phyloP scores from a whole-genome alignment of 2,113 vertebrate species.

The Elanoides forficatus region DNA sequence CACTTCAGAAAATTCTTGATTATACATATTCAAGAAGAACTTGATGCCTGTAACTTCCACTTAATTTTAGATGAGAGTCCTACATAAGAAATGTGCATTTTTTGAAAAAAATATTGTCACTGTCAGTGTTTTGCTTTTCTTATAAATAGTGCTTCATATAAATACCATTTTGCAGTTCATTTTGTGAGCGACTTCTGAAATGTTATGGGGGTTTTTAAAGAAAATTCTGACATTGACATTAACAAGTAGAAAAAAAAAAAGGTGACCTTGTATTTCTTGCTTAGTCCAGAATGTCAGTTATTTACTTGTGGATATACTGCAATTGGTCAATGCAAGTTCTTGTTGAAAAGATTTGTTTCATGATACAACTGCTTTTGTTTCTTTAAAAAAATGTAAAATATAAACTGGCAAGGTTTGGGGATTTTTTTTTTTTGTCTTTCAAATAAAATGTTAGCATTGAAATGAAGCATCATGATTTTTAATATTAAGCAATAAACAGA shows the following conservation, averaged over 20 bases:
- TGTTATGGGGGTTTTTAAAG: slow-evolving; percentile 15
- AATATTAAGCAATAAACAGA: slow-evolving; percentile 45
- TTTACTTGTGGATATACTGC: slow-evolving; percentile 37
- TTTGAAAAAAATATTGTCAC: slow-evolving; percentile 11
- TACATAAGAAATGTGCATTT: slow-evolving; percentile 45
- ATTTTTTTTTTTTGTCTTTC: slow-evolving; percentile 62
- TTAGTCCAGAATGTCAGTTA: slow-evolving; percentile 52
- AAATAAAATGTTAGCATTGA: slow-evolving; percentile 74
- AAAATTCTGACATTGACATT: slow-evolving; percentile 40
- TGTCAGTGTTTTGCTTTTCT: slow-evolving; percentile 62
- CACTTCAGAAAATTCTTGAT: slow-evolving; percentile 21
- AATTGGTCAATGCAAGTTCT: slow-evolving; percentile 29
- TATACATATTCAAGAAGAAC: neutral
- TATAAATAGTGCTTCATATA: slow-evolving; percentile 40
- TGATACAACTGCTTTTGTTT: slow-evolving; percentile 36
- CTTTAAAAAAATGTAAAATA: slow-evolving; percentile 53
- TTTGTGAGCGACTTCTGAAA: slow-evolving; percentile 50
- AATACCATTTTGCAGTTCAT: slow-evolving; percentile 43
- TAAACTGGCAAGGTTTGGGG: slow-evolving; percentile 22
- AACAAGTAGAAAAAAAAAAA: neutral
- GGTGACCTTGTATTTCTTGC: slow-evolving; percentile 39
- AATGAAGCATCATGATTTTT: slow-evolving; percentile 38
- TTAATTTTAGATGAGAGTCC: slow-evolving; percentile 49
- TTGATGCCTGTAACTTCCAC: slow-evolving; percentile 40
- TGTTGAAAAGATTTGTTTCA: slow-evolving; percentile 40